These are phyloP conservation scores for Gnathonemus echidnorhynchus DNA, from an alignment of 2,113 vertebrate genomes.

Conservation along the genomic window DNA sequence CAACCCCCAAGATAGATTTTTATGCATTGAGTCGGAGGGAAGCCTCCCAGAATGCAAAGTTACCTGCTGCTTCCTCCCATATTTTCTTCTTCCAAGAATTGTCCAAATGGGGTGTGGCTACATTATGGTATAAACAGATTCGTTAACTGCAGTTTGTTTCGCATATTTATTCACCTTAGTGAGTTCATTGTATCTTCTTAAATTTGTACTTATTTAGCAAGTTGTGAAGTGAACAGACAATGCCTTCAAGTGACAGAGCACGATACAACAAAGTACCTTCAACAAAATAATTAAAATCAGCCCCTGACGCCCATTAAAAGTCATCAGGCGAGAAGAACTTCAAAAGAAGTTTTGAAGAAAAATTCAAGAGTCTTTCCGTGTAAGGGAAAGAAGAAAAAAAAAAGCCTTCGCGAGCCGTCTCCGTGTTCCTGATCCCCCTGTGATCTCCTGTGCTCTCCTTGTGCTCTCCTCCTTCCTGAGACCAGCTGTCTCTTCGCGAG, in stretches of 20 bases:
- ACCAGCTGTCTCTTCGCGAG: background rate
- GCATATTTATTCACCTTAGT: background rate
- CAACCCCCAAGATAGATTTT: background rate
- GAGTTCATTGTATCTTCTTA: background rate
- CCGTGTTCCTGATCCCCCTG: background rate
- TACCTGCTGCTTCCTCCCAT: background rate
- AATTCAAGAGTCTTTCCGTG: background rate
- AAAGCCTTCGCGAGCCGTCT: background rate
- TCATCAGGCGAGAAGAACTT: background rate
- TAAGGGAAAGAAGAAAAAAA: background rate
- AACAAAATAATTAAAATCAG: background rate
- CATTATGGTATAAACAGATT: background rate
- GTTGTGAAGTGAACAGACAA: background rate
- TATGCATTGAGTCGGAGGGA: background rate
- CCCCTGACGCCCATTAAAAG: background rate
- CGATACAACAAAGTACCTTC: background rate
- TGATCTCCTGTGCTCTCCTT: background rate
- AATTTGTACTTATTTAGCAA: background rate
- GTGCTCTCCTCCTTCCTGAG: conserved; percentile 2
- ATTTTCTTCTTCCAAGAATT: background rate
- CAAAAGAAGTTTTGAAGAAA: background rate
- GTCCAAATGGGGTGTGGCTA: background rate
- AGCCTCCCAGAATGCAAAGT: background rate
- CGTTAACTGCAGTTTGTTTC: background rate
- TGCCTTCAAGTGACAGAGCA: background rate